Evolutionary conservation across 2,797 vertebrate species (phyloP).

Genomic region (Adelosebastes latens): DNA sequence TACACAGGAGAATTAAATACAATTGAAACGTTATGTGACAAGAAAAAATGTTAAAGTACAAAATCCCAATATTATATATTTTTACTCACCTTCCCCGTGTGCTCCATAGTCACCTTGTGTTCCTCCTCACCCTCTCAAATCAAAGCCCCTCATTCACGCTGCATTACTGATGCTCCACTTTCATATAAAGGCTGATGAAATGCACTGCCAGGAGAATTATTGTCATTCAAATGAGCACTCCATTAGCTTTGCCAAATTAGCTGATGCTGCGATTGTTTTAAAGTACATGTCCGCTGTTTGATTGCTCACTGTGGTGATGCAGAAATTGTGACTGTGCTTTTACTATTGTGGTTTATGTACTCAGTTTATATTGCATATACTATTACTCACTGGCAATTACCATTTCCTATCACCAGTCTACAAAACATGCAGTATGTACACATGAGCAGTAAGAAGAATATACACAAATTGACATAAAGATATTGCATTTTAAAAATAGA

Average conservation of each 20-base stretch:
- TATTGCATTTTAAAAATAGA: background rate
- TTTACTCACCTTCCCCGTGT: slow-evolving; percentile 48
- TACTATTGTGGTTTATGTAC: background rate
- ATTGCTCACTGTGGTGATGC: slow-evolving; percentile 6
- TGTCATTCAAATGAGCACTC: slow-evolving; percentile 66
- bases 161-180: slow-evolving; percentile 21
- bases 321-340: slow-evolving; percentile 1
- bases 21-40: background rate
- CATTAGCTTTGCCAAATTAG: slow-evolving; percentile 42
- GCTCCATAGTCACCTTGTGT: slow-evolving; percentile 49
- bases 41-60: background rate
- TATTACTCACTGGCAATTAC: background rate
- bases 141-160: background rate
- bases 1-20: background rate
- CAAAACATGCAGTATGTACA: background rate
- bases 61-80: background rate
- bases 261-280: slow-evolving; percentile 59
- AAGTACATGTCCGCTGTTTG: background rate
- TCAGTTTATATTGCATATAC: background rate
- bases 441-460: background rate
- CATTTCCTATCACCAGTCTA: background rate
- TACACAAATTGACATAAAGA: background rate
- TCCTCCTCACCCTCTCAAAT: slow-evolving; percentile 41
- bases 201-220: slow-evolving; percentile 52
- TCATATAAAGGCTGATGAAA: slow-evolving; percentile 63